Evolutionary conservation across 2,888 invertebrate genomes (phyloP).

Genomic region (Willowsia nigromaculata): DNA sequence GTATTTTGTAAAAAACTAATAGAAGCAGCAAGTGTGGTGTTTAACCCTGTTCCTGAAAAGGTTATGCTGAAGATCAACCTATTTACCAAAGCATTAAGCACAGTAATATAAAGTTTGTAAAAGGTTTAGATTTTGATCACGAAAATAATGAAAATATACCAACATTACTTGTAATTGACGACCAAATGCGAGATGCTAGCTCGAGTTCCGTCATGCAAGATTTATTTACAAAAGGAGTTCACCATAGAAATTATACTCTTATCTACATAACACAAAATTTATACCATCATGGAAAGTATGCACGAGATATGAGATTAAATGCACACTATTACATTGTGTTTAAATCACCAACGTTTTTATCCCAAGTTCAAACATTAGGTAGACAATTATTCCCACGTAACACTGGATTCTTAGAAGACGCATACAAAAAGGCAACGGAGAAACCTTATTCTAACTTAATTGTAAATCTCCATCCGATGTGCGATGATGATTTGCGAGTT

Average conservation of each 20-base stretch:
- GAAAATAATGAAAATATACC: neutral
- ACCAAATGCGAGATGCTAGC: slow-evolving; percentile 43
- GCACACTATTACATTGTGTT: slow-evolving; percentile 51
- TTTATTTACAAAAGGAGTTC: slow-evolving; percentile 57
- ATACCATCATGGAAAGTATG: slow-evolving; percentile 50
- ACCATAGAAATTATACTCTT: slow-evolving; percentile 48
- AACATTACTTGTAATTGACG: slow-evolving; percentile 44
- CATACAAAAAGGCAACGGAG: slow-evolving; percentile 69
- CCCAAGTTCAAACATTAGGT: slow-evolving; percentile 44
- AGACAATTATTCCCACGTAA: slow-evolving; percentile 37
- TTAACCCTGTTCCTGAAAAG: no score
- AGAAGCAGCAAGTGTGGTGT: no score
- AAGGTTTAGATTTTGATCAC: slow-evolving; percentile 33
- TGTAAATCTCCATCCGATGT: slow-evolving; percentile 61
- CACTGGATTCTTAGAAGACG: slow-evolving; percentile 10
- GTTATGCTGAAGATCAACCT: slow-evolving; percentile 41
- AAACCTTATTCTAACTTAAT: slow-evolving; percentile 66
- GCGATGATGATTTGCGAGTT: slow-evolving; percentile 63
- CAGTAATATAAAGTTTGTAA: neutral
- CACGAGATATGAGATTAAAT: slow-evolving; percentile 57
- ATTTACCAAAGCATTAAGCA: neutral
- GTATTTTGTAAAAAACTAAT: slow-evolving; percentile 21
- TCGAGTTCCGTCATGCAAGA: slow-evolving; percentile 29
- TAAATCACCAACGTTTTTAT: slow-evolving; percentile 64
- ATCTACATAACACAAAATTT: slow-evolving; percentile 61